Percentiles rank a stretch among this genome's conserved stretches.
Evolutionary conservation across 2,888 invertebrate genomes (phyloP).

Genomic region (Taphrorychus bicolor): DNA sequence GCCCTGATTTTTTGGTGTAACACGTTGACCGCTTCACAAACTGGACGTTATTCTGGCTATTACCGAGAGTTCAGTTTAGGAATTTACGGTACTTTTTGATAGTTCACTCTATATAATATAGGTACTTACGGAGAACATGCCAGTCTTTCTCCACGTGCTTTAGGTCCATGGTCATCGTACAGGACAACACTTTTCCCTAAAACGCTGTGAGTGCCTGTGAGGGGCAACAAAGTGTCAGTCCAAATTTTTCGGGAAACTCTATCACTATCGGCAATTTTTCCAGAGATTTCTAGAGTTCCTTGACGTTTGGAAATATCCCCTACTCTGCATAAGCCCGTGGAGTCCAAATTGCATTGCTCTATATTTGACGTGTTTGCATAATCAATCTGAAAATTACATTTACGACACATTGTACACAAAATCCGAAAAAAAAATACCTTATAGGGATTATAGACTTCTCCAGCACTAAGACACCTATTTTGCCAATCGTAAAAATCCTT

Average conservation of each 20-base stretch:
- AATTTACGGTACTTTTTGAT: too few relatives aligned
- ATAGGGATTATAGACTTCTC: conserved; percentile 79
- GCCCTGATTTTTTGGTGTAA: too few relatives aligned
- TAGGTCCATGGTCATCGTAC: conserved; percentile 87
- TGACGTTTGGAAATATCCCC: conserved; percentile 82
- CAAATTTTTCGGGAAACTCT: conserved; percentile 76
- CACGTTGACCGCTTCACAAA: too few relatives aligned
- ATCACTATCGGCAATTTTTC: conserved; percentile 70
- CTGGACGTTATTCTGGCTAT: too few relatives aligned
- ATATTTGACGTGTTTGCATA: conserved; percentile 67
- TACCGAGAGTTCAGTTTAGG: too few relatives aligned
- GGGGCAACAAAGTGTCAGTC: conserved; percentile 78
- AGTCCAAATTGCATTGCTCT: conserved; percentile 64
- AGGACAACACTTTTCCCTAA: conserved; percentile 85
- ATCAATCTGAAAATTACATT: conserved; percentile 62
- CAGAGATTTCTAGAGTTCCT: conserved; percentile 76
- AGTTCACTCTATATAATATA: too few relatives aligned
- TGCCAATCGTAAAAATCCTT: conserved; percentile 93
- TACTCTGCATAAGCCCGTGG: conserved; percentile 70
- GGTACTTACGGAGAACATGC: conserved; percentile 81
- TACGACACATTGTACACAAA: not conserved
- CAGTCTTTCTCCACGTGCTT: conserved; percentile 85
- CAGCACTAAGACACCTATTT: conserved; percentile 81
- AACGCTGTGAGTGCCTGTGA: conserved; percentile 77
- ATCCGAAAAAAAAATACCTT: conserved; percentile 59